Conservation (phyloP, 2,797 vertebrate species). For the Aulostomus chinensis region DNA sequence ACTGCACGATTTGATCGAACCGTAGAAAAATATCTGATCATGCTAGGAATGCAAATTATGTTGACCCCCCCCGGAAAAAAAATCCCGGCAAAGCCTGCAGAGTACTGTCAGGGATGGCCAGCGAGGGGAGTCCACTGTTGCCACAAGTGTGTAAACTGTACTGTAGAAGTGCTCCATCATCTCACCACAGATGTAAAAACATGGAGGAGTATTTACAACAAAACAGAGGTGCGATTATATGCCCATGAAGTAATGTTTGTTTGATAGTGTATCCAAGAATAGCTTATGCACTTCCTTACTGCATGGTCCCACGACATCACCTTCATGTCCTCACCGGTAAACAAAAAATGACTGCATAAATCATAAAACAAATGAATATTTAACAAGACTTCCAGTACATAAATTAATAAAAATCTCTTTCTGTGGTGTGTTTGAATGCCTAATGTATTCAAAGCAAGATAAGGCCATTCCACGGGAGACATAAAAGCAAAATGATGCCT, state of each 20-base stretch:
- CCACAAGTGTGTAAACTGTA: conserved; percentile 19
- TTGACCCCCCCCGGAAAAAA: conserved; percentile 26
- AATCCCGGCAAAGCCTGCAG: conserved; percentile 57
- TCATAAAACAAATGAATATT: not conserved
- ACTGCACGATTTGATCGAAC: conserved; percentile 54
- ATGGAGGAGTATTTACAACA: conserved; percentile 44
- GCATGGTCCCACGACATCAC: not conserved
- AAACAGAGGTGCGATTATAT: conserved; percentile 12
- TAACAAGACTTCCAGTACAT: conserved; percentile 1
- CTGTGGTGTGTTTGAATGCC: conserved; percentile 17
- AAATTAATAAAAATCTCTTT: conserved; percentile 22
- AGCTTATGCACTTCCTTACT: conserved; percentile 6
- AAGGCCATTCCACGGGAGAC: conserved; percentile 46
- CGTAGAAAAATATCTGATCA: conserved; percentile 46
- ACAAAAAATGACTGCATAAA: not conserved
- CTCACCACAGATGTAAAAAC: conserved; percentile 21
- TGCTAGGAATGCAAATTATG: conserved; percentile 58
- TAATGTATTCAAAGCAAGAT: conserved; percentile 20
- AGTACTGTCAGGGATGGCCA: conserved; percentile 25
- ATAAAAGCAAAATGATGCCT: conserved; percentile 12
- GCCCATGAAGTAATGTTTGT: not conserved
- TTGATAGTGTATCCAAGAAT: conserved; percentile 2
- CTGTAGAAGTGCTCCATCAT: conserved; percentile 24
- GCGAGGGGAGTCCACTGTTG: conserved; percentile 10
- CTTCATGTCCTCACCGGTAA: conserved; percentile 1